These are phyloP conservation scores for Anthonomus grandis DNA, from an alignment of 1,140 invertebrate genomes.

Conservation along the genomic window DNA sequence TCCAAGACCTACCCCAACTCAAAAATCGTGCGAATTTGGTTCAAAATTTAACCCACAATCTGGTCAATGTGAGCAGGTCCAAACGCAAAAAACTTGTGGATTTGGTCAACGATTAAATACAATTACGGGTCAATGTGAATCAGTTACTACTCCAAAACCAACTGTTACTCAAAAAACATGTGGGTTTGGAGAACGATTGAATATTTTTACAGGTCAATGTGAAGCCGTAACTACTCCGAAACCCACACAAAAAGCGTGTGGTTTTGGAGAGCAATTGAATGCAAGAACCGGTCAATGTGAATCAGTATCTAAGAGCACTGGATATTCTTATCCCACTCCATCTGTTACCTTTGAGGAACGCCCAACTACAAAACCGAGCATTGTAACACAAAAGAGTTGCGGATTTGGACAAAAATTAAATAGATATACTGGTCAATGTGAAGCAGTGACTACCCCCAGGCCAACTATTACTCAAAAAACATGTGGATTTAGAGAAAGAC, in stretches of 20 bases:
- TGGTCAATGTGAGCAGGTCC: neutral
- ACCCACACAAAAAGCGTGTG: neutral
- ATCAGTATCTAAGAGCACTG: neutral
- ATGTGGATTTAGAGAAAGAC: slow-evolving; percentile 8
- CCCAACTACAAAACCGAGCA: neutral
- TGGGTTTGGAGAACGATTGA: slow-evolving; percentile 5
- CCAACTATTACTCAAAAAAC: neutral
- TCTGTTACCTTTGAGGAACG: neutral
- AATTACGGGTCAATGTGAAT: neutral
- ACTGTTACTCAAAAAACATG: neutral
- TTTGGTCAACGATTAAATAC: neutral
- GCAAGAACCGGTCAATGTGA: neutral
- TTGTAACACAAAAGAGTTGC: neutral
- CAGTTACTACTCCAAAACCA: no score
- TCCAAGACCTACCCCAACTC: neutral
- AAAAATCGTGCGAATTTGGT: neutral
- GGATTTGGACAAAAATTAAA: slow-evolving; percentile 11
- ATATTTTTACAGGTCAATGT: neutral
- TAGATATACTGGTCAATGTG: slow-evolving; percentile 2
- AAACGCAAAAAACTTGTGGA: neutral
- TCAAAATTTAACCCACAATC: neutral
- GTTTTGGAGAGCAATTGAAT: neutral
- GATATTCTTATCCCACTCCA: slow-evolving; percentile 9
- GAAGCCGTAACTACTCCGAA: neutral
- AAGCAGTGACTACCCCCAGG: no score